Conservation (phyloP, 1,140 invertebrate genomes). For the Brachionus koreanus region DNA sequence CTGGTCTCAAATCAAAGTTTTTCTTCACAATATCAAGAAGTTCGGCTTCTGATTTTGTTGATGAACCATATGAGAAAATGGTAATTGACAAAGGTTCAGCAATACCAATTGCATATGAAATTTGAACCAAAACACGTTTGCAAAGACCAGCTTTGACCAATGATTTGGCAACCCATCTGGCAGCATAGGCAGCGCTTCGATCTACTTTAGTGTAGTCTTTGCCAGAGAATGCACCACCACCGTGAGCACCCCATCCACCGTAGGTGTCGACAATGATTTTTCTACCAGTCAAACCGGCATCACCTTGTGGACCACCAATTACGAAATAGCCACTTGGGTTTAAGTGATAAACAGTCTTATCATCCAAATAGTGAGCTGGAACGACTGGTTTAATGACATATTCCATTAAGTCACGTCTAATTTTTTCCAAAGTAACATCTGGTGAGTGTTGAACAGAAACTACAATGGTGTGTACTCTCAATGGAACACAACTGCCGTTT, state of each 20-base stretch:
- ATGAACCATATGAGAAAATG: slow-evolving; percentile 94
- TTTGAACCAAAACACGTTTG: slow-evolving; percentile 77
- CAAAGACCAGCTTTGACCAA: slow-evolving; percentile 82
- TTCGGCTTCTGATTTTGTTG: slow-evolving; percentile 78
- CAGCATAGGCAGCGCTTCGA: slow-evolving; percentile 89
- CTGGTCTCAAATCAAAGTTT: slow-evolving; percentile 96
- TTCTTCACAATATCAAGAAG: slow-evolving; percentile 83
- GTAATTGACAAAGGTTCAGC: slow-evolving; percentile 92
- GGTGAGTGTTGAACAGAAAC: slow-evolving; percentile 94
- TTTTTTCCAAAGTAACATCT: slow-evolving; percentile 76
- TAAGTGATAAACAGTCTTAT: slow-evolving; percentile 85
- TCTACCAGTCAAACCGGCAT: slow-evolving; percentile 88
- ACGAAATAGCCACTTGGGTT: slow-evolving; percentile 95
- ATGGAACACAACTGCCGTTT: slow-evolving; percentile 74
- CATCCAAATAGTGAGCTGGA: slow-evolving; percentile 84
- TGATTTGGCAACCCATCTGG: slow-evolving; percentile 92
- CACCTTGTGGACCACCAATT: slow-evolving; percentile 85
- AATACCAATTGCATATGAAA: slow-evolving; percentile 90
- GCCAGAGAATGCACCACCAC: slow-evolving; percentile 89
- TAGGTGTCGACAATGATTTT: slow-evolving; percentile 99
- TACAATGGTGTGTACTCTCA: slow-evolving; percentile 91
- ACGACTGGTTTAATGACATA: slow-evolving; percentile 90
- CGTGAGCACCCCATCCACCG: slow-evolving; percentile 94
- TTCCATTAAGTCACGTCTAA: slow-evolving; percentile 79
- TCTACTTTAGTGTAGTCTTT: slow-evolving; percentile 95